Evolutionary conservation across 2,888 invertebrate species (phyloP), one percentile per base, ranked within the genome.

Genomic region (Adineta ricciae): DNA sequence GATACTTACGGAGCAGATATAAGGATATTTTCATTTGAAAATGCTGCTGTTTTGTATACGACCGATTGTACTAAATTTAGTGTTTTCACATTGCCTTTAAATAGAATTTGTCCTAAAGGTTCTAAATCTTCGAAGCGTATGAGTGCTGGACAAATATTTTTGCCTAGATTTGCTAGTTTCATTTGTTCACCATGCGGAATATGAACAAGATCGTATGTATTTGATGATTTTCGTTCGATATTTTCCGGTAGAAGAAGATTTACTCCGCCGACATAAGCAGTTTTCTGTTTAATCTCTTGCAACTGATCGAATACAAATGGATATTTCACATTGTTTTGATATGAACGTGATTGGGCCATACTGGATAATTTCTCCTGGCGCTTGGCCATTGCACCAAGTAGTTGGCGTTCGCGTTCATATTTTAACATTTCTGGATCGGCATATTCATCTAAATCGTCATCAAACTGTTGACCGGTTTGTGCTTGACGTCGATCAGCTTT

Each of bases 51-150:
- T 86, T 95, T 94, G 90, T 94, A 99, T 0, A 99, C 98, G 83
- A 97, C 94, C 0, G 96, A 95, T 90, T 99, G 99, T 88, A 99
- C 97, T 85, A 94, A 92, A 91, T 99, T 99, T 54, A 99, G 92
- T 84, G 93, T 92, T 89, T 94, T 94, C 84, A 95, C 94, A 88
- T 95, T 95, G 88, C 32, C 56, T 73, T 93, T 93, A 90, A 99
- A 99, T 0, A 95, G 96, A 91, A 94, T 92, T 91, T 94, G 94
- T 0, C 95, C 96, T 85, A 96, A 93, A 92, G 95, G 56, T 84
- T 84, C 86, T 49, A 86, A 84, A 41, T 85, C 85, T 21, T 38
- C 32, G 27, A 73, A 52, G 32, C 83, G 83, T 32, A 84, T 52
- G 7, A 85, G 46, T 41, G 32, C 36, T 0, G 27, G 46, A 72